Conservation (phyloP, 2,797 vertebrate genomes). For the Sphenodon punctatus region DNA sequence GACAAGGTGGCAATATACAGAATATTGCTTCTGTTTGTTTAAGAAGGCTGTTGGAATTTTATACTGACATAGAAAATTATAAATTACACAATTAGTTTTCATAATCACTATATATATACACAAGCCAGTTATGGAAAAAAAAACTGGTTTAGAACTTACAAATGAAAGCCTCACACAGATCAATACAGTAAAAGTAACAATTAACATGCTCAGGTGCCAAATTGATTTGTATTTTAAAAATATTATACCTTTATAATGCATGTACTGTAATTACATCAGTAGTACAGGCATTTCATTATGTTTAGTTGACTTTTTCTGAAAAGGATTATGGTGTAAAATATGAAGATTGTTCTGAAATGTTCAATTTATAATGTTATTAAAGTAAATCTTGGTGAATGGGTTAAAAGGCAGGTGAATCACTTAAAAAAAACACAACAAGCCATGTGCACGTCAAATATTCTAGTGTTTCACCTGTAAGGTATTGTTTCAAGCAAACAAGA, state of each 20-base stretch:
- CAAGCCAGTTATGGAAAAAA: slow-evolving; percentile 79
- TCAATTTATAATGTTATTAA: slow-evolving; percentile 64
- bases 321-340: slow-evolving; percentile 53
- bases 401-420: slow-evolving; percentile 75
- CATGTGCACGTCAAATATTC: slow-evolving; percentile 77
- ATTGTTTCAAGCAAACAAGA: slow-evolving; percentile 77
- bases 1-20: slow-evolving; percentile 73
- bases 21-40: slow-evolving; percentile 80
- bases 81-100: slow-evolving; percentile 86
- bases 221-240: slow-evolving; percentile 58
- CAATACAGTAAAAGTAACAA: slow-evolving; percentile 74
- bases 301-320: slow-evolving; percentile 60
- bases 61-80: slow-evolving; percentile 84
- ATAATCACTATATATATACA: slow-evolving; percentile 84
- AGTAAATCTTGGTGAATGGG: slow-evolving; percentile 73
- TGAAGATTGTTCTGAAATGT: slow-evolving; percentile 66
- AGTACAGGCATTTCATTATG: slow-evolving; percentile 57
- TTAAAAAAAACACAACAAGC: slow-evolving; percentile 74
- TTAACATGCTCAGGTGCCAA: slow-evolving; percentile 74
- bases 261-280: slow-evolving; percentile 60
- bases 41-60: slow-evolving; percentile 78
- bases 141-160: slow-evolving; percentile 77
- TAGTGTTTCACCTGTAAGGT: slow-evolving; percentile 74
- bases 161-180: slow-evolving; percentile 78
- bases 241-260: slow-evolving; percentile 58